Conservation (phyloP, 1,140 invertebrate species). For the Mylabris phalerata region DNA sequence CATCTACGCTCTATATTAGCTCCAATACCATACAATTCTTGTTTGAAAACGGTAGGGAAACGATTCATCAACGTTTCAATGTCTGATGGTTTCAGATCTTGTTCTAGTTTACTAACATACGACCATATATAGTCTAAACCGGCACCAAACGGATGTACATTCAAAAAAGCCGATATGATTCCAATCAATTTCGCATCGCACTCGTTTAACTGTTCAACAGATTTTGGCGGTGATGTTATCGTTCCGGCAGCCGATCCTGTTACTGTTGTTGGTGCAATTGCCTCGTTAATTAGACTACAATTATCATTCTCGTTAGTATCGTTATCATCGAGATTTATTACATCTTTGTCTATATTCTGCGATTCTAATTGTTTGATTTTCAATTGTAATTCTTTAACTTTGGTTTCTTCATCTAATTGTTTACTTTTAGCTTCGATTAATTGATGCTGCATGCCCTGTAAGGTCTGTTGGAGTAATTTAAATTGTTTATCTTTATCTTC, state of each 20-base stretch:
- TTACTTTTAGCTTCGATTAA: conserved; percentile 57
- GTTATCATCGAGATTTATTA: conserved; percentile 37
- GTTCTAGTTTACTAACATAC: conserved; percentile 70
- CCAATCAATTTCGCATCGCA: conserved; percentile 64
- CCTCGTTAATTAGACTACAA: no score
- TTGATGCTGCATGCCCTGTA: conserved; percentile 75
- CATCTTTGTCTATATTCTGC: conserved; percentile 28
- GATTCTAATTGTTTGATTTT: conserved; percentile 43
- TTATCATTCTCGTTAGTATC: conserved; percentile 27
- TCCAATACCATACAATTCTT: conserved; percentile 67
- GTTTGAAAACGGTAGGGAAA: conserved; percentile 70
- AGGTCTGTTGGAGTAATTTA: conserved; percentile 65
- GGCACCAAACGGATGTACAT: conserved; percentile 82
- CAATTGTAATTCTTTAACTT: conserved; percentile 51
- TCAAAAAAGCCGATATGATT: conserved; percentile 74
- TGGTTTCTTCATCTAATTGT: conserved; percentile 55
- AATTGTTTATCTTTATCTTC: conserved; percentile 66
- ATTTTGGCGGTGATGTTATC: neutral
- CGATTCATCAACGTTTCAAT: conserved; percentile 67
- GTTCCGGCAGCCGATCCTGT: conserved; percentile 13
- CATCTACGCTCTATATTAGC: conserved; percentile 72
- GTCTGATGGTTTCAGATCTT: conserved; percentile 58
- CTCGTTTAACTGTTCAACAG: conserved; percentile 19
- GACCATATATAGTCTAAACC: conserved; percentile 79
- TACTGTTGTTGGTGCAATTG: conserved; percentile 23